Conservation (phyloP, 2,113 vertebrate species). For the Pterophyllum scalare region DNA sequence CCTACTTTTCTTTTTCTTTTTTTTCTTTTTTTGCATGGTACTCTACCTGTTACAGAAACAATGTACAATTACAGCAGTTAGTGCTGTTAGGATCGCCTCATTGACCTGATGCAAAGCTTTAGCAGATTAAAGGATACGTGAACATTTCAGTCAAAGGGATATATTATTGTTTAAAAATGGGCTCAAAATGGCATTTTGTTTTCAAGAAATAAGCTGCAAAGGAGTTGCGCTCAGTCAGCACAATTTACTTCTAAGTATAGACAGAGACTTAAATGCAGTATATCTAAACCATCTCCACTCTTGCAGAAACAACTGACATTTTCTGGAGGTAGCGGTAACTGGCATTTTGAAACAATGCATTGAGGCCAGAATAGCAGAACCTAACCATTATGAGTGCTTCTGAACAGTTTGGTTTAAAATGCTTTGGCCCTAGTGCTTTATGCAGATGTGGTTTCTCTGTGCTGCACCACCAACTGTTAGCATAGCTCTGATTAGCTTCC, state of each 20-base stretch:
- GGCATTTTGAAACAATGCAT: conserved; percentile 40
- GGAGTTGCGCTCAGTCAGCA: conserved; percentile 33
- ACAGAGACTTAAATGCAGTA: conserved; percentile 18
- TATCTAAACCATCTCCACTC: conserved; percentile 41
- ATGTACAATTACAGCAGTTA: conserved; percentile 1
- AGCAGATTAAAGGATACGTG: neutral
- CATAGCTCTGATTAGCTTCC: conserved; percentile 52
- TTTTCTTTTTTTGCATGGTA: neutral
- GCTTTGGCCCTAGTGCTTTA: conserved; percentile 13
- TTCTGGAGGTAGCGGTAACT: conserved; percentile 44
- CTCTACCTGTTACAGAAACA: neutral
- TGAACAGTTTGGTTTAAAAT: conserved; percentile 24
- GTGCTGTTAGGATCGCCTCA: neutral
- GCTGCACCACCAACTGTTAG: conserved; percentile 28
- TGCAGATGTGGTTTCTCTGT: conserved; percentile 48
- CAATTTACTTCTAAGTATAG: conserved; percentile 16
- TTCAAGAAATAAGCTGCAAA: conserved; percentile 25
- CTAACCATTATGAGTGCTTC: conserved; percentile 38
- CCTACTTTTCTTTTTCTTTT: neutral
- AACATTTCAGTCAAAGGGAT: conserved; percentile 13
- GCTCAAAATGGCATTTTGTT: neutral
- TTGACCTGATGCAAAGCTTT: conserved; percentile 4
- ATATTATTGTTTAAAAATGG: conserved; percentile 16
- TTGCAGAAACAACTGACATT: conserved; percentile 53
- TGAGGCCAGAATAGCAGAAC: conserved; percentile 19